Evolutionary conservation across 1,140 invertebrate genomes (phyloP), one percentile per base, ranked within the genome.

Genomic region (Chironomus striatipennis): DNA sequence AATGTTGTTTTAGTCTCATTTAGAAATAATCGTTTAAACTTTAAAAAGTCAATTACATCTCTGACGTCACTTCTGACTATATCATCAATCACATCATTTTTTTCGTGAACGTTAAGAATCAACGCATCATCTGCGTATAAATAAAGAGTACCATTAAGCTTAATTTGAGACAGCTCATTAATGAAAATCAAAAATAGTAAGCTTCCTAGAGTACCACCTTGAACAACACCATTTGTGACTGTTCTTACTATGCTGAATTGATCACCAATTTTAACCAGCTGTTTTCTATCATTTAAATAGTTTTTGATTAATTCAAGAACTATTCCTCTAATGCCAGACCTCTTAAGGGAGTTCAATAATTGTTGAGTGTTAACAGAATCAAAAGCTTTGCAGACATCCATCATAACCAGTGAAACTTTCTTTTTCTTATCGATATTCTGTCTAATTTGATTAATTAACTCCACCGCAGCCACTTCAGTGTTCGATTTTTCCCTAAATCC

Each of bases 341-440:
- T 5, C 2, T 64, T 24, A 0, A 77, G n/a, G 20, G 76, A 74
- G 2, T 73, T 12, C 0, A 75, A 1, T 10, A 77, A 43, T 1
- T 75, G n/a, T n/a, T 18, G n/a, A 76, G 77, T 75, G 42, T 75
- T 72, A 15, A 77, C 75, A 8, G 75, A 70, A 42, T 77, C 78
- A 74, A 77, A 78, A 8, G 75, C 76, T n/a, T 78, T 77, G n/a
- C 34, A 15, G 15, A 76, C 72, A 74, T 78, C 76, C 0, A 43
- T 42, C 67, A 76, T 74, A 20, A 78, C 57, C 1, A 64, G 24
- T 57, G 74, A 75, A 21, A 77, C 72, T n/a, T 75, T 73, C 12
- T n/a, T 42, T 12, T 72, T 21, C 1, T 18, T 73, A 15, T 73
- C 76, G 6, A 78, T 20, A 15, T 47, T 12, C 24, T 43, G 15